A percentile compares a stretch with the other conserved stretches of the same genome.
phyloP scores from a whole-genome alignment of 1,140 invertebrate species.

The Thaumatotibia leucotreta region DNA sequence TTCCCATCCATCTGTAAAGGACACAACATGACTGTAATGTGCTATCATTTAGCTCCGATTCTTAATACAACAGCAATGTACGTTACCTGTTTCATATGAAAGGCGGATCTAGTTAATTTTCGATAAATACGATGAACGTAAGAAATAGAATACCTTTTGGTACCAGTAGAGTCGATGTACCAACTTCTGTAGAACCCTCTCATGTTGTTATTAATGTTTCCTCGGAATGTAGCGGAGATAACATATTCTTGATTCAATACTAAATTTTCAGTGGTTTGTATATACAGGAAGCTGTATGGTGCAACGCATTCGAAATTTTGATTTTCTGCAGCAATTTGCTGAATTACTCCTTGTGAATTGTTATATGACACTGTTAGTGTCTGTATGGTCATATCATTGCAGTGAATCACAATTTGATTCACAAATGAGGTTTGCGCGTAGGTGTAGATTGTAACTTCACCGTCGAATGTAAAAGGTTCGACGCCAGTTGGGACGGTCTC shows the following conservation, averaged over 20 bases:
- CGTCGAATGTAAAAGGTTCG: constrained; percentile 78
- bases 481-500: constrained; percentile 48
- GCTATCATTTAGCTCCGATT: no score
- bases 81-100: no score
- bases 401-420: constrained; percentile 79
- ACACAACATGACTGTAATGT: no score
- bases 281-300: constrained; percentile 51
- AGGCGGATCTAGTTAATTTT: no score
- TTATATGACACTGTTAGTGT: constrained; percentile 25
- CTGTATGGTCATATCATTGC: constrained; percentile 77
- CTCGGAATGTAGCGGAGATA: constrained; percentile 54
- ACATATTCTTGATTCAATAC: constrained; percentile 34
- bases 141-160: constrained; percentile 37
- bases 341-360: neutral
- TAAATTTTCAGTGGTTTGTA: constrained; percentile 31
- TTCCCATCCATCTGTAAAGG: constrained; percentile 79
- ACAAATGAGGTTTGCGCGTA: constrained; percentile 40
- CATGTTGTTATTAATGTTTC: constrained; percentile 71
- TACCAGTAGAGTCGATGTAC: constrained; percentile 56
- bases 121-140: no score
- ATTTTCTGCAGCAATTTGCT: constrained; percentile 21
- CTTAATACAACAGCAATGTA: no score
- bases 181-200: constrained; percentile 78
- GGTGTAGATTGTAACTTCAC: constrained; percentile 76
- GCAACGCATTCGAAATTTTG: constrained; percentile 38